Conservation (phyloP, 2,797 vertebrate species). For the Halcyon badia region DNA sequence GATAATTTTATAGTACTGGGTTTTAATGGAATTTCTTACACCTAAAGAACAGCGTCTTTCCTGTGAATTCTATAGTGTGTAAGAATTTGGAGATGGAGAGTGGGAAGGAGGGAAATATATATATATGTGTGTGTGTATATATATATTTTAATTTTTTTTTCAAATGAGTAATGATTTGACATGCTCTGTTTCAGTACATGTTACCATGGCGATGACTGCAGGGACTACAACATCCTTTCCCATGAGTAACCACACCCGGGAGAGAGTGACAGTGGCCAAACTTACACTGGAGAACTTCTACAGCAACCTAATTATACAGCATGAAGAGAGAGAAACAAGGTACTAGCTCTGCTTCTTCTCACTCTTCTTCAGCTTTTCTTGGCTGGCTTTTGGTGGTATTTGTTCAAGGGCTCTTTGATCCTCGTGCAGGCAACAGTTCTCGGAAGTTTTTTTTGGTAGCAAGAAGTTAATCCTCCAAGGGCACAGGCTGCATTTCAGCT, state of each 20-base stretch:
- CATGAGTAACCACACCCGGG: constrained; percentile 99
- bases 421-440: neutral
- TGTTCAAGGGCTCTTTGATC: neutral
- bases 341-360: constrained; percentile 49
- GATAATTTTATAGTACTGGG: neutral
- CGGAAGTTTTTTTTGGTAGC: neutral
- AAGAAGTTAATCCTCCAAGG: neutral
- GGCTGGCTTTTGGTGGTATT: neutral
- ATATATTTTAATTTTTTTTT: neutral
- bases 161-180: constrained; percentile 53
- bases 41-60: neutral
- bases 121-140: neutral
- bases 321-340: constrained; percentile 98
- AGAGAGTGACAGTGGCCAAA: constrained; percentile 98
- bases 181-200: constrained; percentile 79
- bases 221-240: constrained; percentile 91
- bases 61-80: neutral
- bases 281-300: constrained; percentile 99
- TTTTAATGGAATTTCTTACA: neutral
- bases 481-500: neutral
- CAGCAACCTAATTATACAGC: constrained; percentile 96
- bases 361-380: neutral
- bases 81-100: neutral
- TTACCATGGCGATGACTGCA: constrained; percentile 96
- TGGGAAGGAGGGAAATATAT: neutral